Base-by-base conservation (phyloP, 2,797 vertebrate species). In the Myiothlypis chrysogaster region DNA sequence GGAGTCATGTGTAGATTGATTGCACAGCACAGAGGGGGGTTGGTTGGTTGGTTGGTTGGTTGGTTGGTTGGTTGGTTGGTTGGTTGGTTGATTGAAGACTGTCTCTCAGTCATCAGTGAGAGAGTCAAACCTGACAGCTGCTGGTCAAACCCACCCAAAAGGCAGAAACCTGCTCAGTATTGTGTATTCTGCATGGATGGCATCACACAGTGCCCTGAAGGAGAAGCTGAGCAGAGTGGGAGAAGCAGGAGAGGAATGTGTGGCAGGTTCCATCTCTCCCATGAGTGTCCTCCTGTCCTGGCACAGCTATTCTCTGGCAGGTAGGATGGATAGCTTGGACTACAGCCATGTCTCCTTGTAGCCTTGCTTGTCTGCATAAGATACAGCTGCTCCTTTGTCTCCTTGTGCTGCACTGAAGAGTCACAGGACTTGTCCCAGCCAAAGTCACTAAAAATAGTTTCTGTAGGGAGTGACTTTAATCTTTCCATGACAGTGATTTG, bases 211-310 rank as follows among this genome's bases (percentile, higher is more conserved):
- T 43, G 9, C n/a, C 57, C 46, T 22, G 4, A 43, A 39, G 61
- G 30, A 41, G 44, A 43, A 39, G 6, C 2, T 0, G 1, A 30
- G 4, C 12, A 52, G 52, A 66, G 61, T 5, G 23, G 15, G 5
- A 83, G n/a, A 6, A 75, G 14, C 8, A 81, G 21, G 14, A 59
- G 12, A 87, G 37, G 25, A 49, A 52, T 0, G 1, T 0, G 0
- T 84, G 71, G 89, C 70, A 68, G 30, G 39, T 57, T 90, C 63
- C 55, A 76, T 20, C 23, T 83, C 55, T 70, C 25, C 52, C 41
- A 28, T 56, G 65, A 63, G 28, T 2, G 3, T 76, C 41, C 39
- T 80, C 28, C 57, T 84, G 75, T n/a, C 70, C 63, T 80, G 59
- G 52, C 44, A 20, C 30, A 53, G 66, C n/a, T 82, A 1, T 28